Conservation (phyloP, 2,888 invertebrate species). For the Nineta flava region DNA sequence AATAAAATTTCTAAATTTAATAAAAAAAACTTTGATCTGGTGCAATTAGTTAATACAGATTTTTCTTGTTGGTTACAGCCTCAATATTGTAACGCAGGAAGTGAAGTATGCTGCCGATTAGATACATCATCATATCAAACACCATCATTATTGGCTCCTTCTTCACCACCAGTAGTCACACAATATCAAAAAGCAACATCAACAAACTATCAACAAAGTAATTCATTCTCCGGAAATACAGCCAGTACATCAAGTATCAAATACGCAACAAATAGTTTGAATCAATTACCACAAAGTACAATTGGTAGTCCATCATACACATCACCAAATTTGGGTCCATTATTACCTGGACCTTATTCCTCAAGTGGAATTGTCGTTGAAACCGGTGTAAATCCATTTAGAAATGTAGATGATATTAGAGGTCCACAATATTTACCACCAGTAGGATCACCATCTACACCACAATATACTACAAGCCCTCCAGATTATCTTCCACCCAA, state of each 20-base stretch:
- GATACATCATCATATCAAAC: too few relatives aligned
- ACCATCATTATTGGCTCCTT: slow-evolving; percentile 4
- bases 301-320: background rate
- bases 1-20: too few relatives aligned
- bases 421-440: slow-evolving; percentile 28
- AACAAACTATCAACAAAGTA: slow-evolving; percentile 16
- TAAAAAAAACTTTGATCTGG: too few relatives aligned
- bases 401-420: slow-evolving; percentile 8
- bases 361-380: background rate
- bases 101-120: slow-evolving; percentile 29
- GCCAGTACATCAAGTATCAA: slow-evolving; percentile 1
- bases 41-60: too few relatives aligned
- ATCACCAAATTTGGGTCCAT: background rate
- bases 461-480: slow-evolving; percentile 6
- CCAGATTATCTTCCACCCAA: slow-evolving; percentile 12
- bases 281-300: slow-evolving; percentile 1
- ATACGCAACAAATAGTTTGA: background rate
- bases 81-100: slow-evolving; percentile 24
- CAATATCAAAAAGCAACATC: slow-evolving; percentile 11
- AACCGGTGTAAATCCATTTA: background rate
- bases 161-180: slow-evolving; percentile 14
- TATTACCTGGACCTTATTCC: background rate
- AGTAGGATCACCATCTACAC: slow-evolving; percentile 6
- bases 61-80: slow-evolving; percentile 20
- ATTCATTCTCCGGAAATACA: slow-evolving; percentile 22